phyloP scores from a whole-genome alignment of 1,140 invertebrate species.

The Drosophila chauvacae region DNA sequence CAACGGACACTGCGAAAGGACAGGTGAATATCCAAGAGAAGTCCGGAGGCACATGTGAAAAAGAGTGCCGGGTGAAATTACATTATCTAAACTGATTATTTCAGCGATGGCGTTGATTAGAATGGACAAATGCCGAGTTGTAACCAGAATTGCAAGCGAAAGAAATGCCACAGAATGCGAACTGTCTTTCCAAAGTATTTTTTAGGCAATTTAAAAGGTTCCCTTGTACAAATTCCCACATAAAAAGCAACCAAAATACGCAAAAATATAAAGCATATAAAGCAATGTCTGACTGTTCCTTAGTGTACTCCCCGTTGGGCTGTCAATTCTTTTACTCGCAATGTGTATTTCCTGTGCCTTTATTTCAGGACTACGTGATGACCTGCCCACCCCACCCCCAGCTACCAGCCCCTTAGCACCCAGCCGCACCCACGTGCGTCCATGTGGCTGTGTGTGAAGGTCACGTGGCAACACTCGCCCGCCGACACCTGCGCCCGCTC shows the following conservation, averaged over 20 bases:
- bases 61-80: slow-evolving; percentile 19
- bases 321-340: slow-evolving; percentile 16
- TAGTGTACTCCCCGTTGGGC: slow-evolving; percentile 4
- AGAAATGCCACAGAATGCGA: not conserved
- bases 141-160: not conserved
- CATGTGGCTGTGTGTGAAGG: slow-evolving; percentile 58
- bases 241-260: not conserved
- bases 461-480: slow-evolving; percentile 59
- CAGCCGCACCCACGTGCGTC: not conserved
- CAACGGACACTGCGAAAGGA: slow-evolving; percentile 58
- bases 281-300: not conserved
- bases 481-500: slow-evolving; percentile 4
- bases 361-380: slow-evolving; percentile 61
- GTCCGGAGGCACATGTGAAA: not conserved
- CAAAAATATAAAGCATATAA: not conserved
- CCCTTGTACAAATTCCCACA: not conserved
- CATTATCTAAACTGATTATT: slow-evolving; percentile 47
- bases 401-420: too few species aligned
- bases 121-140: slow-evolving; percentile 11
- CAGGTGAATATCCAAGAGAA: not conserved
- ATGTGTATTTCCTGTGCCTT: slow-evolving; percentile 3
- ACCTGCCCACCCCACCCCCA: not conserved
- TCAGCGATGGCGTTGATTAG: slow-evolving; percentile 16
- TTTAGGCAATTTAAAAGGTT: too few species aligned
- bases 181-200: too few species aligned